phyloP scores from a whole-genome alignment of 64 coral and sea anemone species.

The Montipora capricornis region DNA sequence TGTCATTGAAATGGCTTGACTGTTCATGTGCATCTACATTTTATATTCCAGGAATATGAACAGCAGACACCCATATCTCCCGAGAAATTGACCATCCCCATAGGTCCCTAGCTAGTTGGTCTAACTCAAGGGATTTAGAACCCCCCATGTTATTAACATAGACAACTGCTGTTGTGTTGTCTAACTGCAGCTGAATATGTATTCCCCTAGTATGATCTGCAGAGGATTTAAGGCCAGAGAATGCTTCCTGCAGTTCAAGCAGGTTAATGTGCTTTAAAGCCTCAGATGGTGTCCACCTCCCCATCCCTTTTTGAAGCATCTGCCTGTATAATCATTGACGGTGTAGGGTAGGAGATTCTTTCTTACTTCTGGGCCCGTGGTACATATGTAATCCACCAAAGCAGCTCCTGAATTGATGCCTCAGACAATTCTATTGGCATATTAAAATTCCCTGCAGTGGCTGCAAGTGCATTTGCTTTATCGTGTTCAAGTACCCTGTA shows the following conservation, averaged over 20 bases:
- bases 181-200: constrained; percentile 64
- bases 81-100: constrained; percentile 68
- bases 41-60: constrained; percentile 49
- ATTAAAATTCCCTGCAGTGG: constrained; percentile 11
- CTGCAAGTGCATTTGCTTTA: constrained; percentile 51
- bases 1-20: constrained; percentile 66
- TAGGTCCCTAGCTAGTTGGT: constrained; percentile 44
- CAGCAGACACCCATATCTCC: constrained; percentile 59
- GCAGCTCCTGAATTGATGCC: constrained; percentile 2
- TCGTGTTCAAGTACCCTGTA: constrained; percentile 39
- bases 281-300: constrained; percentile 52
- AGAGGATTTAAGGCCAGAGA: constrained; percentile 70
- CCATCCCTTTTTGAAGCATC: constrained; percentile 68
- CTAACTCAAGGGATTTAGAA: constrained; percentile 38
- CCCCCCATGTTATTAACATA: constrained; percentile 84
- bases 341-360: constrained; percentile 1
- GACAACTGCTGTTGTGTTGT: constrained; percentile 74
- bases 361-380: neutral
- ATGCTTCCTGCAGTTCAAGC: constrained; percentile 50
- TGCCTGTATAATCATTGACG: constrained; percentile 39
- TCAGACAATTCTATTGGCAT: constrained; percentile 23
- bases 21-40: constrained; percentile 63
- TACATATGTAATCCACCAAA: constrained; percentile 50
- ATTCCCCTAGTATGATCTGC: neutral
- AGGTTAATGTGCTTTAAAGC: constrained; percentile 41